These are phyloP conservation scores for Meiosimyza platycephala DNA, from an alignment of 2,888 invertebrate species.

Conservation along the genomic window DNA sequence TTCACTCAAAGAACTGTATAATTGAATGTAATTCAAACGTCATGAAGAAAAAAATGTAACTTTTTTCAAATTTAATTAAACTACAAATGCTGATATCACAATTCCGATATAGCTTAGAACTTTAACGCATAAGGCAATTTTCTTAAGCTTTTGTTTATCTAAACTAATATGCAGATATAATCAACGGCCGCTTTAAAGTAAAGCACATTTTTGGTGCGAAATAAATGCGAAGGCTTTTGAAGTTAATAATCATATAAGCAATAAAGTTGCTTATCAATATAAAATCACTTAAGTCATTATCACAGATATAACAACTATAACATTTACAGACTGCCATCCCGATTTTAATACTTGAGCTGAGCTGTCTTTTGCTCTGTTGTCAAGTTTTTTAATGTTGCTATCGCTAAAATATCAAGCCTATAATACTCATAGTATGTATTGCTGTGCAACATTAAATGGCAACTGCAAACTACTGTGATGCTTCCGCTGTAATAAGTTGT, in stretches of 20 bases:
- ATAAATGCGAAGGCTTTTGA: constrained; percentile 24
- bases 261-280: background rate
- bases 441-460: background rate
- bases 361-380: background rate
- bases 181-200: background rate
- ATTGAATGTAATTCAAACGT: no score
- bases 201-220: constrained; percentile 20
- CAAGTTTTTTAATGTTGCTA: background rate
- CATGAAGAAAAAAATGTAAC: no score
- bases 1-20: no score
- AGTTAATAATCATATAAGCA: background rate
- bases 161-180: no score
- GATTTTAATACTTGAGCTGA: background rate
- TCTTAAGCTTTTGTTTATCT: no score
- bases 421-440: background rate
- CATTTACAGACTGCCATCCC: background rate
- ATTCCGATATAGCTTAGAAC: no score
- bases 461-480: constrained; percentile 6
- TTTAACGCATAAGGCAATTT: no score
- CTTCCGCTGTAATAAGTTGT: background rate
- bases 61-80: no score
- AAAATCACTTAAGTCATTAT: background rate
- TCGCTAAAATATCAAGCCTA: background rate
- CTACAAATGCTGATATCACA: no score
- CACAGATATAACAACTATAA: background rate